A percentile compares a stretch with the other conserved stretches of the same genome.
Conservation (phyloP, 2,113 vertebrate genomes). For the Amphiprion percula region DNA sequence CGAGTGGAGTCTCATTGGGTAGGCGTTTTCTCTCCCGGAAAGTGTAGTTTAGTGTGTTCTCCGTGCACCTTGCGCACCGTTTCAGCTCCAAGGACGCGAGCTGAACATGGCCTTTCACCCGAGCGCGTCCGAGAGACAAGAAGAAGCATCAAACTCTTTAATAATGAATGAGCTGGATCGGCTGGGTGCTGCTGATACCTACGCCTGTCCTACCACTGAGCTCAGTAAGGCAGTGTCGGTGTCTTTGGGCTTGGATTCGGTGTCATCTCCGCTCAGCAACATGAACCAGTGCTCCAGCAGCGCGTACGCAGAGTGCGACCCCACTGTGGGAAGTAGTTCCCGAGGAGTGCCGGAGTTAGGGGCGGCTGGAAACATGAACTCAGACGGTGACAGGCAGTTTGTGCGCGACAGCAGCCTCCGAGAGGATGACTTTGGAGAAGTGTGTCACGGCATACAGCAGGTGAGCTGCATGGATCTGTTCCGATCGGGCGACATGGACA, state of each 20-base stretch:
- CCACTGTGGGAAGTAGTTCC: conserved; percentile 6
- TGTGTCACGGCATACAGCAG: conserved; percentile 53
- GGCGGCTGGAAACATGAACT: conserved; percentile 11
- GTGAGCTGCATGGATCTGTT: conserved; percentile 78
- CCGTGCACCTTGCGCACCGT: conserved; percentile 4
- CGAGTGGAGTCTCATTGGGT: conserved; percentile 31
- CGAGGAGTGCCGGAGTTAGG: conserved; percentile 30
- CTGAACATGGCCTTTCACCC: conserved; percentile 60
- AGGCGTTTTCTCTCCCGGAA: conserved; percentile 55
- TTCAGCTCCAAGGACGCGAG: conserved; percentile 11
- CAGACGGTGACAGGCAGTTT: not conserved
- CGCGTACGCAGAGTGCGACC: conserved; percentile 66
- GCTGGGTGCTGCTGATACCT: conserved; percentile 53
- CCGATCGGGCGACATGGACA: conserved; percentile 45
- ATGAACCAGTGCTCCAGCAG: conserved; percentile 62
- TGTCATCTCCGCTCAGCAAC: conserved; percentile 72
- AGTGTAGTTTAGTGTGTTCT: conserved; percentile 41
- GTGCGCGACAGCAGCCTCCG: not conserved
- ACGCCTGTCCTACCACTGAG: conserved; percentile 85
- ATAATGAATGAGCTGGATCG: conserved; percentile 35
- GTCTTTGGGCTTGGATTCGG: conserved; percentile 89
- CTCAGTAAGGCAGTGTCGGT: conserved; percentile 90
- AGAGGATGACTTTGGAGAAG: conserved; percentile 57
- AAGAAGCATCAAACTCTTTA: conserved; percentile 42
- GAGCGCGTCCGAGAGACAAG: conserved; percentile 28